Evolutionary conservation across 2,113 vertebrate species (phyloP), one percentile per base, ranked within the genome.

Genomic region (Tenrec ecaudatus): DNA sequence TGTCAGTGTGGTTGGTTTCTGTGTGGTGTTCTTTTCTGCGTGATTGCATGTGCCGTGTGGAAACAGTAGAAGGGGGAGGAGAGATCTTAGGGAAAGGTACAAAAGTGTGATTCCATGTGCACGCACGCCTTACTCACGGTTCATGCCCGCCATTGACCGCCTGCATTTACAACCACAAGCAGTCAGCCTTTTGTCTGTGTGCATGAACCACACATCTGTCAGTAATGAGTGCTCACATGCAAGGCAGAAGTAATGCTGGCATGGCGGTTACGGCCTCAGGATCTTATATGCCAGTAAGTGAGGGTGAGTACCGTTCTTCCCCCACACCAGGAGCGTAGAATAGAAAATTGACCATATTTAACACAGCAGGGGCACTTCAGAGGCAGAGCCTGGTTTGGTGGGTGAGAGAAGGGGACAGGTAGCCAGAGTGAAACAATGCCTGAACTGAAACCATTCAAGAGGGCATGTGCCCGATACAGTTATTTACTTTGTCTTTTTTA

Each of bases 301-400:
- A 64, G 62, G 62, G 11, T 47, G 62, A 23, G 62, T 64, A 11
- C 31, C 86, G 36, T 81, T 93, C 23, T 69, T 89, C 75, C 78
- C 88, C n/a, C 60, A 53, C 17, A 12, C 77, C 1, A 92, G 53
- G 36, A 89, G 16, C 53, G 29, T 47, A 81, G 82, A 73, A 23
- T 89, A 33, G 84, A 86, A 89, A 89, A 92, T 29, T 25, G 31
- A 15, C 91, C 38, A 64, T 73, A 27, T 86, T 86, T 91, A 93
- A 68, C 78, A 60, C n/a, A 22, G 53, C 10, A 83, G 75, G 77
- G 31, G 8, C 33, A 91, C 92, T 86, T 86, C 43, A 90, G 68
- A 92, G 38, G 22, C 85, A 17, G 27, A 87, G 53, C 89, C 33
- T 92, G 22, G 87, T 47, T 40, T 88, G 53, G 11, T 43, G 9